Percentiles rank a stretch among this genome's conserved stretches.
These are phyloP conservation scores for Podilymbus podiceps DNA, from an alignment of 2,113 vertebrate genomes.

Conservation along the genomic window DNA sequence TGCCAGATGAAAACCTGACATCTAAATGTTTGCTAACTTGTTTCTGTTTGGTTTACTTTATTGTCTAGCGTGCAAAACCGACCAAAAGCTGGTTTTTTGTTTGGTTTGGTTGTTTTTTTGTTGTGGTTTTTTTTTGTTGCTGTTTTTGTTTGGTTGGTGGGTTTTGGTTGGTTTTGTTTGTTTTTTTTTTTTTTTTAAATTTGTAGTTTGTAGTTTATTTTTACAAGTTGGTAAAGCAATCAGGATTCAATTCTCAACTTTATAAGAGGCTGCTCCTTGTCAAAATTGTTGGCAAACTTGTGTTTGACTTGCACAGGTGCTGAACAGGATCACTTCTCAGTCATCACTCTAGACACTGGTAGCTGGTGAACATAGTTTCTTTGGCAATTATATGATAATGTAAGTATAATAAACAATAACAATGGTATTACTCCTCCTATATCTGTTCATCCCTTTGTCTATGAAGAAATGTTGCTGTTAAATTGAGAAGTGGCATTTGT, in stretches of 20 bases:
- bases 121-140: no score
- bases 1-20: slow-evolving; percentile 29
- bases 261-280: background rate
- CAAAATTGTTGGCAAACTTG: background rate
- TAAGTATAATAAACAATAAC: background rate
- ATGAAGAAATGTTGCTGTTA: background rate
- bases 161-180: no score
- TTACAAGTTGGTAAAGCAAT: background rate
- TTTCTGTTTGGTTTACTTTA: slow-evolving; percentile 38
- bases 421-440: background rate
- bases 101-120: no score
- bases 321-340: background rate
- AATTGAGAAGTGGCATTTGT: background rate
- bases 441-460: background rate
- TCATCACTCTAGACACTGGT: background rate
- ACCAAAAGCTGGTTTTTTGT: background rate
- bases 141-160: no score
- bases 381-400: background rate
- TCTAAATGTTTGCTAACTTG: background rate
- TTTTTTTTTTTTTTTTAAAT: no score
- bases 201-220: slow-evolving; percentile 6
- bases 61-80: background rate
- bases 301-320: background rate
- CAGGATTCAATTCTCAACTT: background rate
- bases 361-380: background rate